Evolutionary conservation across 2,888 invertebrate genomes (phyloP).

Genomic region (Alentia gelatinosa): DNA sequence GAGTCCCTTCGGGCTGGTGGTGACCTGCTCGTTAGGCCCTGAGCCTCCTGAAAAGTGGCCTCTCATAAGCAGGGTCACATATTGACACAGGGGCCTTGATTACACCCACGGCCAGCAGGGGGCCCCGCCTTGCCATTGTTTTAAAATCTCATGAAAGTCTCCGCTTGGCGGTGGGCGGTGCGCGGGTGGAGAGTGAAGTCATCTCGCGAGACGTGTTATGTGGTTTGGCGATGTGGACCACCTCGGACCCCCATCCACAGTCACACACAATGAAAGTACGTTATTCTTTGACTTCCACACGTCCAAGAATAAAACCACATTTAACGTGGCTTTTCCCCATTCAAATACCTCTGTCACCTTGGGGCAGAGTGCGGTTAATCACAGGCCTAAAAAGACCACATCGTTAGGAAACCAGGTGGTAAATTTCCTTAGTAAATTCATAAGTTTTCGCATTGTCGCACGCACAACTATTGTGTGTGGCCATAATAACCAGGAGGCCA

Average conservation of each 20-base stretch:
- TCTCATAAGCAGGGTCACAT: neutral
- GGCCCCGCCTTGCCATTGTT: neutral
- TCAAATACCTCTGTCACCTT: neutral
- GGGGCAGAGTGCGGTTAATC: neutral
- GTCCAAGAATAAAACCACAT: neutral
- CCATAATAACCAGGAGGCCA: neutral
- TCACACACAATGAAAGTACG: neutral
- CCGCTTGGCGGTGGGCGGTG: neutral
- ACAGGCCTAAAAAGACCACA: neutral
- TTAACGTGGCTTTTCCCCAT: neutral
- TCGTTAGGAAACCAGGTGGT: neutral
- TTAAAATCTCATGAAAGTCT: neutral
- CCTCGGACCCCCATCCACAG: too few species aligned
- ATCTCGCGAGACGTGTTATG: neutral
- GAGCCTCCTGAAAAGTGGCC: neutral
- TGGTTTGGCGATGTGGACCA: neutral
- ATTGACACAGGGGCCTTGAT: neutral
- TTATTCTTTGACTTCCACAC: too few species aligned
- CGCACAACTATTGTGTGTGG: neutral
- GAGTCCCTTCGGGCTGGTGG: too few species aligned
- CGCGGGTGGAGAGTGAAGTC: neutral
- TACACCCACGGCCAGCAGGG: neutral
- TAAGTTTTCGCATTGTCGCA: neutral
- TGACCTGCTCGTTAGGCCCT: too few species aligned
- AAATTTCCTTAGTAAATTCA: neutral